Evolutionary conservation across 2,888 invertebrate species (phyloP), one percentile per base, ranked within the genome.

Genomic region (Corythucha ciliata): DNA sequence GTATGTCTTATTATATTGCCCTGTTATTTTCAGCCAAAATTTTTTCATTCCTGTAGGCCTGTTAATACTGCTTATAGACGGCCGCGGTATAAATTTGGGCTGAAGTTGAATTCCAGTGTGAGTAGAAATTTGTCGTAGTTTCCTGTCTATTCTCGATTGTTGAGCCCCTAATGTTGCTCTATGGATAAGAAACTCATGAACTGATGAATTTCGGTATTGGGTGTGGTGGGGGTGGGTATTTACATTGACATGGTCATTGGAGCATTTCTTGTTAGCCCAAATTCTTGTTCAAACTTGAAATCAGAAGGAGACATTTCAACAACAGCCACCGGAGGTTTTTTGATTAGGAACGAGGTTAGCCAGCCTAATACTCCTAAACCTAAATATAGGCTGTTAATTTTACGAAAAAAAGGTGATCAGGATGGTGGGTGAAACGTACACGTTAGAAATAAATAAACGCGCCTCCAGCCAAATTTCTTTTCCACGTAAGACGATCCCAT

Each of bases 271-370:
- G 14, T 29, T 25, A 22, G 8, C 20, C 14, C 18, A 25, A 25
- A 24, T 41, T 27, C n/a, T 14, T 1, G 3, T 2, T 6, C 8
- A 21, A 14, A 1, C 18, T 37, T 6, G 3, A 37, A 26, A 8
- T 18, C 24, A n/a, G 34, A 33, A 2, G 22, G 27, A 14, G 40
- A 40, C 6, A 41, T 24, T 49, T 49, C 41, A 3, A 49, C 41
- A 4, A 49, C 16, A 16, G 42, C 24, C 49, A 49, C 33, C 8
- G 49, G 49, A 5, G 49, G 49, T 41, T 41, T 49, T 12, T 32
- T 22, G 32, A 49, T 41, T 14, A 49, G 32, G 25, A 49, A 49
- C 10, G 41, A 33, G 6, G 33, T 22, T 3, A 41, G 2, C n/a
- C 29, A 49, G 6, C 41, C 40, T 7, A 40, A 2, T n/a, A 32